Evolutionary conservation across 1,140 invertebrate species (phyloP), one percentile per base, ranked within the genome.

Genomic region (Drosophila simulans): DNA sequence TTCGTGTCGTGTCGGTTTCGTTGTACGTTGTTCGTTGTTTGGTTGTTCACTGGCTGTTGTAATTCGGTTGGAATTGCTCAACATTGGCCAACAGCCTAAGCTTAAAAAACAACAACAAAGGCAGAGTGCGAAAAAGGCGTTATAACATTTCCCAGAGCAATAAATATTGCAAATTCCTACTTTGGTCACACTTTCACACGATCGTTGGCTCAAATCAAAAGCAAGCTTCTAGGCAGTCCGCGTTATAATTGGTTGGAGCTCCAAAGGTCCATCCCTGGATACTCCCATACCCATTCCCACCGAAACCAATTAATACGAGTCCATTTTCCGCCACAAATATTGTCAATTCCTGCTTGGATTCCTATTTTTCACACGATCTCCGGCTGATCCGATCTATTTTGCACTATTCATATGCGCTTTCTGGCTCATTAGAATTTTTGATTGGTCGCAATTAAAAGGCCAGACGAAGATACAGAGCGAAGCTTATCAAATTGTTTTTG

Each of bases 401-500:
- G 31, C 4, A 35, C 5, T 35, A 34, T 25, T n/a, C n/a, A n/a
- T 52, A 37, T 12, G 31, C 52, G 11, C 27, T 65, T 64, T 12
- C 40, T 4, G 42, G 13, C 80, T 66, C 64, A 83, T 84, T 83
- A 84, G 80, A 83, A 83, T 83, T 79, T 83, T 84, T 84, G 80
- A 83, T 83, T 83, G 80, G 80, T 51, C 75, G 76, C 80, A 83
- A 83, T 83, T 83, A 84, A 84, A 78, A 68, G 66, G 66, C 64
- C 65, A 65, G 54, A 64, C 54, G 31, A 31, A 8, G 31, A 42
- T 20, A 43, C 25, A 42, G 22, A 13, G 52, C 35, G n/a, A 17
- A 11, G 54, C 66, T 70, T 69, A 54, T 55, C 75, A 63, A 73
- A 82, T 75, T 65, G 35, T 40, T 25, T 31, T 46, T 43, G 25